Percentiles rank a stretch among this genome's conserved stretches.
These are phyloP conservation scores for Brachionus rotundiformis DNA, from an alignment of 1,140 invertebrate species.

Conservation along the genomic window DNA sequence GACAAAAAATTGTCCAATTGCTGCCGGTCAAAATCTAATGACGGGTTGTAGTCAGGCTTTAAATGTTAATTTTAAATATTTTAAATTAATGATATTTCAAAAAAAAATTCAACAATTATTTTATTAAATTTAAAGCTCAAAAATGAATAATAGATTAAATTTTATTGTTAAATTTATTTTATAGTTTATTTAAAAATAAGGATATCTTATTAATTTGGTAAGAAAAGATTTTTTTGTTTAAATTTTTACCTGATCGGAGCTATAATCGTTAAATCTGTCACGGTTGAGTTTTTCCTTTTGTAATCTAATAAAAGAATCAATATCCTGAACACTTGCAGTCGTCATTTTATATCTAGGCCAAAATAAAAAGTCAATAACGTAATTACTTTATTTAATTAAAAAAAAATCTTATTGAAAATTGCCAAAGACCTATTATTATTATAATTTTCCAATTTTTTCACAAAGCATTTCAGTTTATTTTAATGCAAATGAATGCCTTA, in stretches of 20 bases:
- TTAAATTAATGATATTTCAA: too few species aligned
- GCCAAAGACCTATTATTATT: too few species aligned
- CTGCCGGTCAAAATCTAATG: not conserved
- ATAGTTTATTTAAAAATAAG: not conserved
- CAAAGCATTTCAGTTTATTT: not conserved
- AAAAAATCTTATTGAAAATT: not conserved
- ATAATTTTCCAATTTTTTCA: not conserved
- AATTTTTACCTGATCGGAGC: not conserved
- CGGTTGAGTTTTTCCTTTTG: conserved; percentile 50
- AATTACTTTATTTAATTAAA: not conserved
- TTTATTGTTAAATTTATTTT: not conserved
- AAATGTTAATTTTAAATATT: not conserved
- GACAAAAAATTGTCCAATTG: conserved; percentile 9
- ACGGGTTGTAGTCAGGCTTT: not conserved
- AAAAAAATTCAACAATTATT: too few species aligned
- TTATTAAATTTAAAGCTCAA: not conserved
- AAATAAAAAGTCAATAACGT: not conserved
- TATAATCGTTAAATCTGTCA: not conserved
- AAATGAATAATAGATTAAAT: not conserved
- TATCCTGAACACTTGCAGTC: conserved; percentile 46
- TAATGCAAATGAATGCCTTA: not conserved
- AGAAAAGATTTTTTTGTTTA: not conserved
- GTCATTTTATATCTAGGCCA: conserved; percentile 19
- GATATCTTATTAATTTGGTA: not conserved
- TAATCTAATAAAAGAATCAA: conserved; percentile 43